These are phyloP conservation scores for Octomys mimax DNA, from an alignment of 2,797 vertebrate genomes.

Conservation along the genomic window DNA sequence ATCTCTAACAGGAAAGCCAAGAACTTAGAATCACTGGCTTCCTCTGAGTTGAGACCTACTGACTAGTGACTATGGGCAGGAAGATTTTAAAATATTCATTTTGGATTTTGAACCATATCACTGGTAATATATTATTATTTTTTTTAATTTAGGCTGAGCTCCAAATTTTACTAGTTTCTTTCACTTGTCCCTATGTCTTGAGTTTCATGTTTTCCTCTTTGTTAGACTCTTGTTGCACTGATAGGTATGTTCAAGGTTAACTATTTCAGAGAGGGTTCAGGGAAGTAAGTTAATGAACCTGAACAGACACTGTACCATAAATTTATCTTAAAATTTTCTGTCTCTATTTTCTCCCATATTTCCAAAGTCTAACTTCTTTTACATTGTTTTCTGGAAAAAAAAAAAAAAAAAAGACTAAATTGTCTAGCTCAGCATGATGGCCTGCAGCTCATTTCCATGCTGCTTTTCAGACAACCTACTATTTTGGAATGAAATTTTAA, in stretches of 20 bases:
- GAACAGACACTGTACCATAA: not conserved
- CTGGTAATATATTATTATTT: not conserved
- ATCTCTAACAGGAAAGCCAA: not conserved
- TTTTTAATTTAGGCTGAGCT: not conserved
- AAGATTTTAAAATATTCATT: not conserved
- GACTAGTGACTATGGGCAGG: not conserved
- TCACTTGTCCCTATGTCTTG: not conserved
- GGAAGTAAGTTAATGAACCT: not conserved
- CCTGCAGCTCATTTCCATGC: not conserved
- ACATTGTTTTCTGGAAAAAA: not conserved
- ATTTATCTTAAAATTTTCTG: not conserved
- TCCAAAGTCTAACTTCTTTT: not conserved
- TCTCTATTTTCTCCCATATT: not conserved
- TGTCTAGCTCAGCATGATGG: not conserved
- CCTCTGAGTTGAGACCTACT: not conserved
- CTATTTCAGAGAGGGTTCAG: not conserved
- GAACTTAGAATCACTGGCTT: not conserved
- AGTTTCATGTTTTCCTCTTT: not conserved
- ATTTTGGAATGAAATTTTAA: not conserved
- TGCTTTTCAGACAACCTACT: not conserved
- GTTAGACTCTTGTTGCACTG: not conserved
- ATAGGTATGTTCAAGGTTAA: not conserved
- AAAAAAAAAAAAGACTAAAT: not conserved
- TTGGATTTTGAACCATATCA: not conserved
- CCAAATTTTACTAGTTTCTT: not conserved